Percentiles rank a stretch among this genome's conserved stretches.
Evolutionary conservation across 2,797 vertebrate species (phyloP).

Genomic region (Lepidocolaptes lacrymiger): DNA sequence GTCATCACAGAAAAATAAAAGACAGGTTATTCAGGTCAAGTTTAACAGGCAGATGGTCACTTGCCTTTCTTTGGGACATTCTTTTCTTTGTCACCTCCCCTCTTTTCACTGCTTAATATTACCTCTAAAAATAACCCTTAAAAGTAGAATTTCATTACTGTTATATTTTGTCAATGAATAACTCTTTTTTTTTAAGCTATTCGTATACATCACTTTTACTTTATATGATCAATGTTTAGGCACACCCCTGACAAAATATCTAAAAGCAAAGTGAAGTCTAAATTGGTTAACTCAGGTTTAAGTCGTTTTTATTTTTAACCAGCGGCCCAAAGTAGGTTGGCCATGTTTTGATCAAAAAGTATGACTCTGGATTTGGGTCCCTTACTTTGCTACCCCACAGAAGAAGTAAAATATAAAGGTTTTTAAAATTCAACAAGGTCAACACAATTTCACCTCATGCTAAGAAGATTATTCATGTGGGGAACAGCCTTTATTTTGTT

Average conservation of each 20-base stretch:
- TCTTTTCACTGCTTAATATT: not conserved
- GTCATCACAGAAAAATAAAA: not conserved
- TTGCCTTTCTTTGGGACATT: not conserved
- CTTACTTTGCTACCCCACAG: not conserved
- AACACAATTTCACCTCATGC: not conserved
- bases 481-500: slow-evolving; percentile 2
- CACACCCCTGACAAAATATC: not conserved
- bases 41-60: not conserved
- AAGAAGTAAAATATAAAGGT: not conserved
- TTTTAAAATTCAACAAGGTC: not conserved
- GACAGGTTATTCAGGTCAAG: not conserved
- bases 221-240: not conserved
- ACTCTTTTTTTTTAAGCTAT: not conserved
- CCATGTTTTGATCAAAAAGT: not conserved
- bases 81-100: not conserved
- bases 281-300: not conserved
- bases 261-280: not conserved
- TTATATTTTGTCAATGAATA: not conserved
- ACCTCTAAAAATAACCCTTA: not conserved
- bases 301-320: not conserved
- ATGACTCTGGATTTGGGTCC: not conserved
- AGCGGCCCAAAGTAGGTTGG: not conserved
- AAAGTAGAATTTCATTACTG: not conserved
- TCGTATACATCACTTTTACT: not conserved
- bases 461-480: not conserved